Evolutionary conservation across 2,888 invertebrate species (phyloP).

Genomic region (Leucophenga maculata): DNA sequence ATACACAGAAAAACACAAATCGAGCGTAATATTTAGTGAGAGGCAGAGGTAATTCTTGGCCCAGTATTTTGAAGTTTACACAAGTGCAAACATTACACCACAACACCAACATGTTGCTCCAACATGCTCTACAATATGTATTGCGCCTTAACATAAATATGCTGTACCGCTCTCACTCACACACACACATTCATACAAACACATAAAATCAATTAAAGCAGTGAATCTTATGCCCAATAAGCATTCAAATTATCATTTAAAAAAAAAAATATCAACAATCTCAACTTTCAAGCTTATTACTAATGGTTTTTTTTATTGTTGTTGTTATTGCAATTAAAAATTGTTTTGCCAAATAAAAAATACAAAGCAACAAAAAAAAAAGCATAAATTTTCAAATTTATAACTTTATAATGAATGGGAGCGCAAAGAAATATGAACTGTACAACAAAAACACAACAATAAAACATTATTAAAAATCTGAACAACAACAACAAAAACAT

Average conservation of each 20-base stretch:
- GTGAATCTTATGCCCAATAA: neutral
- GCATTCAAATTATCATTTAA: neutral
- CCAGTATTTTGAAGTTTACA: no score
- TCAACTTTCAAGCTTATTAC: no score
- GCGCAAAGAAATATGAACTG: constrained; percentile 6
- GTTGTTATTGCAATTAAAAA: constrained; percentile 11
- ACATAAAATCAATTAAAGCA: neutral
- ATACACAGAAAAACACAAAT: no score
- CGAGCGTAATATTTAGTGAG: no score
- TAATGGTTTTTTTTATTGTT: neutral
- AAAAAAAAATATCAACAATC: neutral
- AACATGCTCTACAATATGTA: no score
- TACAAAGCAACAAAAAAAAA: neutral
- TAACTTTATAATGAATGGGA: constrained; percentile 11
- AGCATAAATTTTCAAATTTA: constrained; percentile 1
- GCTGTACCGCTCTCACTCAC: neutral
- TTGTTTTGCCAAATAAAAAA: neutral
- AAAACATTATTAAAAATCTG: neutral
- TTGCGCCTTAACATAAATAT: neutral
- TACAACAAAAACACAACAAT: neutral
- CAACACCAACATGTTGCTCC: no score
- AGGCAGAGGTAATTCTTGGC: no score
- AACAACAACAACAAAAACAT: constrained; percentile 5
- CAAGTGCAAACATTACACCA: no score
- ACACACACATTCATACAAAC: neutral